phyloP scores from a whole-genome alignment of 2,797 vertebrate species.

The Moxostoma hubbsi region DNA sequence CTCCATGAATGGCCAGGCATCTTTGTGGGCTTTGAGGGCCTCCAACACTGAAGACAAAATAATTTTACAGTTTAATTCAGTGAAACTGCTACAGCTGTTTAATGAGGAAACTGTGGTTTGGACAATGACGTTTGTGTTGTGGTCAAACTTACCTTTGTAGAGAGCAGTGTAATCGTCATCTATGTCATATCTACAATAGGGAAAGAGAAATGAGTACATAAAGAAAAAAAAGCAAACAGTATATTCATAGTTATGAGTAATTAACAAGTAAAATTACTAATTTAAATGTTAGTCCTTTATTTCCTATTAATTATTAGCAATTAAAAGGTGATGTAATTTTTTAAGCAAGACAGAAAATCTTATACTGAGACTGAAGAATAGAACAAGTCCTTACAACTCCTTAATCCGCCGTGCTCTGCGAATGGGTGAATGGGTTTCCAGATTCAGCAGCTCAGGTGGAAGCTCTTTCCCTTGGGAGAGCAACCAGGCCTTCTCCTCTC shows the following conservation, averaged over 20 bases:
- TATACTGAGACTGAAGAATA: background rate
- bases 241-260: background rate
- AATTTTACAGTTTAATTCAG: background rate
- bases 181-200: slow-evolving; percentile 87
- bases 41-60: slow-evolving; percentile 84
- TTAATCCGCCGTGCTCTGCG: slow-evolving; percentile 83
- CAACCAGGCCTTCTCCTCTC: slow-evolving; percentile 92
- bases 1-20: slow-evolving; percentile 97
- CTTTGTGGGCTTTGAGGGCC: slow-evolving; percentile 94
- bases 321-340: too few relatives aligned
- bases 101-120: slow-evolving; percentile 19
- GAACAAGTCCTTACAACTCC: slow-evolving; percentile 84
- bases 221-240: background rate
- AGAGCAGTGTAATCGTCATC: slow-evolving; percentile 97
- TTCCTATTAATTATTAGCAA: too few relatives aligned
- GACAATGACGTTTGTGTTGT: background rate
- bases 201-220: slow-evolving; percentile 29
- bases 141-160: slow-evolving; percentile 88
- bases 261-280: background rate
- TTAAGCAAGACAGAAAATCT: too few relatives aligned
- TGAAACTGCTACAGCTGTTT: background rate
- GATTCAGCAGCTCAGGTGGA: slow-evolving; percentile 88
- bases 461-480: slow-evolving; percentile 93
- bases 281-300: background rate
- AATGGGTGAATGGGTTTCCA: slow-evolving; percentile 89